A percentile compares a stretch with the other conserved stretches of the same genome.
These are phyloP conservation scores for Cremastobaeus sp. DNA, from an alignment of 2,888 invertebrate genomes.

Conservation along the genomic window DNA sequence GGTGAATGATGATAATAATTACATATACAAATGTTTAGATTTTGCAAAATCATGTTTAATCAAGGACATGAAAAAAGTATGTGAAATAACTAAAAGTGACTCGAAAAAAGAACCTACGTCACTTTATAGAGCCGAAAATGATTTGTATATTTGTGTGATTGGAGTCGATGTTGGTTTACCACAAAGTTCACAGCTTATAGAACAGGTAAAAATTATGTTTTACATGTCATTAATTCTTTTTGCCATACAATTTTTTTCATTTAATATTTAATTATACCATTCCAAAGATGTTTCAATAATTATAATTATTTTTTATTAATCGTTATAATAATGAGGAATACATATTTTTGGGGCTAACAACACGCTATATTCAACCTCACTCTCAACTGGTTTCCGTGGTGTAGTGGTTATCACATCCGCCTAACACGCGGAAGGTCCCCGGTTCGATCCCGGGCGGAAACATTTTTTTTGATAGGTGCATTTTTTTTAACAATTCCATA, in stretches of 20 bases:
- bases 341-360: too few relatives aligned
- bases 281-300: too few relatives aligned
- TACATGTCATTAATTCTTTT: background rate
- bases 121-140: slow-evolving; percentile 66
- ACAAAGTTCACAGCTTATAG: slow-evolving; percentile 69
- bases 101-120: slow-evolving; percentile 64
- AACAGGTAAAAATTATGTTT: slow-evolving; percentile 61
- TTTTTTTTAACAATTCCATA: slow-evolving; percentile 8
- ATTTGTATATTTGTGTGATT: slow-evolving; percentile 67
- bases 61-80: slow-evolving; percentile 63
- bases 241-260: slow-evolving; percentile 1
- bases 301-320: too few relatives aligned
- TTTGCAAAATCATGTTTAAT: slow-evolving; percentile 65
- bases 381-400: slow-evolving; percentile 80
- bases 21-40: too few relatives aligned
- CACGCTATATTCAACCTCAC: background rate
- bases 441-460: slow-evolving; percentile 72
- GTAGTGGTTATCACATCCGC: slow-evolving; percentile 95
- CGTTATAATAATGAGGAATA: too few relatives aligned
- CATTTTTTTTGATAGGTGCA: slow-evolving; percentile 29
- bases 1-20: too few relatives aligned
- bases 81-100: slow-evolving; percentile 65
- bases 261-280: slow-evolving; percentile 9
- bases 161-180: slow-evolving; percentile 67
- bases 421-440: slow-evolving; percentile 86